Evolutionary conservation across 2,888 invertebrate species (phyloP).

Genomic region (Boloria euphrosyne): DNA sequence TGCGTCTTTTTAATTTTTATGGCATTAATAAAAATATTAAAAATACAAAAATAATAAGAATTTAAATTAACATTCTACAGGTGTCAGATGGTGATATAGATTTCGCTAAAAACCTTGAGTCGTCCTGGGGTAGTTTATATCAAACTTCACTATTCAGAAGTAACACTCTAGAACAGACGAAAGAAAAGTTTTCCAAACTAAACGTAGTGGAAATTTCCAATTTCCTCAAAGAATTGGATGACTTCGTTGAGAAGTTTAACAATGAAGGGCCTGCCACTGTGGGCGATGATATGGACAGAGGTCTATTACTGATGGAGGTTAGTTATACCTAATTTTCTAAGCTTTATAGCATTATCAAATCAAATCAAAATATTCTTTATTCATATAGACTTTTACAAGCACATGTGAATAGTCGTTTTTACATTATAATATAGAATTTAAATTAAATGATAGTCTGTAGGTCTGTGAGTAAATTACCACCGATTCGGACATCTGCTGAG

Average conservation of each 20-base stretch:
- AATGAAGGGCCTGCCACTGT: conserved; percentile 90
- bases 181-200: conserved; percentile 91
- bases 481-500: too few species aligned
- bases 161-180: conserved; percentile 89
- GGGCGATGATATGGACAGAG: conserved; percentile 88
- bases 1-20: too few species aligned
- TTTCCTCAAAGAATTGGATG: conserved; percentile 83
- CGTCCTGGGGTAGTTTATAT: conserved; percentile 87
- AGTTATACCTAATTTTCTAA: too few species aligned
- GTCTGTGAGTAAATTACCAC: too few species aligned
- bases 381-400: too few species aligned
- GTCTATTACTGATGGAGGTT: conserved; percentile 86
- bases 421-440: too few species aligned
- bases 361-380: too few species aligned
- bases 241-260: conserved; percentile 89
- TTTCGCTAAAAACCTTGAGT: conserved; percentile 83
- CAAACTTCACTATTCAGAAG: conserved; percentile 86
- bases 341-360: conserved; percentile 8
- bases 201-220: conserved; percentile 88
- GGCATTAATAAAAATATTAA: too few species aligned
- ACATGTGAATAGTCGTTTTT: too few species aligned
- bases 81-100: conserved; percentile 79
- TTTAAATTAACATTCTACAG: conserved; percentile 47
- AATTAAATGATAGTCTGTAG: too few species aligned
- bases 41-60: neutral